Evolutionary conservation across 2,113 vertebrate species (phyloP), one percentile per base, ranked within the genome.

Genomic region (Hypanus sabinus): DNA sequence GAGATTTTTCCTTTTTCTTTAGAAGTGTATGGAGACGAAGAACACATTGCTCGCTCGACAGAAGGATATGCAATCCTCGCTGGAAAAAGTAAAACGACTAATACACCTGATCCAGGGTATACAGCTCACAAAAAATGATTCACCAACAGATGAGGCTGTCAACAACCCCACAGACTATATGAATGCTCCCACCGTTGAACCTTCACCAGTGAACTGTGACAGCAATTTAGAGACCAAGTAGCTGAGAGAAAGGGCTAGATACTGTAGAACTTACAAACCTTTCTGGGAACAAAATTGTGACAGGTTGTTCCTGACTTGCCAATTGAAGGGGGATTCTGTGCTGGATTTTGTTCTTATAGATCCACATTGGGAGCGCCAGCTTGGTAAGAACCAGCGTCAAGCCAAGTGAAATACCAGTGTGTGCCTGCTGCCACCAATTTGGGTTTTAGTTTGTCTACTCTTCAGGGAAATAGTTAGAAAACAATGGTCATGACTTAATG

Each of bases 11-110:
- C 46, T 93, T 96, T 95, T 94, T 94, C 95, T 94, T 87, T 95
- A 99, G 99, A 99, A 99, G 98, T 99, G 98, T 96, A 99, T 99
- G 98, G 98, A 99, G 96, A 99, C 98, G 97, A 99, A 99, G 97
- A 99, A 98, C 94, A 98, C 96, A 96, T 98, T 98, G 96, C 97
- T 99, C 95, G 97, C 98, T 94, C 97, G 98, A 95, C 98, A 99
- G 96, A 99, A 99, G 95, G 99, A 99, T 95, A 99, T 99, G 98
- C 98, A 98, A 97, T 96, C 97, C 94, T 99, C 99, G 94, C 96
- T 99, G 96, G 98, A 99, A 95, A 99, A 99, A 96, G 98, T 99
- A 94, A 99, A 99, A 95, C 98, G 98, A 96, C 97, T 99, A 96
- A 98, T 99, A 94, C 98, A 97, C 96, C 98, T 99, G 97, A 99